Percentiles rank a stretch among this genome's conserved stretches.
Conservation (phyloP, 2,113 vertebrate species). For the Mobula hypostoma region DNA sequence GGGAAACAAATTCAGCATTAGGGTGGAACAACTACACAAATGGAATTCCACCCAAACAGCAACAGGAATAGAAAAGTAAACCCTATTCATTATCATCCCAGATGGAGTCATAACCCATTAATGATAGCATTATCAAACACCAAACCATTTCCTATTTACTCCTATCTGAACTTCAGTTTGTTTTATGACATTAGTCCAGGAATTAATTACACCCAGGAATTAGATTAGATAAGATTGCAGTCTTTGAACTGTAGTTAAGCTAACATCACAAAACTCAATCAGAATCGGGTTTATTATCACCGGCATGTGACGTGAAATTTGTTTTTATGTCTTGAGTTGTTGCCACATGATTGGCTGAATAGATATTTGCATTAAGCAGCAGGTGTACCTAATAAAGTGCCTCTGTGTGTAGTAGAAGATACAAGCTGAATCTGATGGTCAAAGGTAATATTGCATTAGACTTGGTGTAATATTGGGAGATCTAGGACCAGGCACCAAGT, state of each 20-base stretch:
- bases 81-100: conserved; percentile 7
- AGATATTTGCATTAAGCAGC: no score
- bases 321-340: no score
- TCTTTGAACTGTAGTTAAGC: not conserved
- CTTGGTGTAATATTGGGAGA: not conserved
- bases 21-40: not conserved
- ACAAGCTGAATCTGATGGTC: not conserved
- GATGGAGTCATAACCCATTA: not conserved
- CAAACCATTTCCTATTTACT: conserved; percentile 9
- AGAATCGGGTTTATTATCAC: no score
- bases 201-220: conserved; percentile 22
- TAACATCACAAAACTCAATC: conserved; percentile 23
- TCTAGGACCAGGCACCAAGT: not conserved
- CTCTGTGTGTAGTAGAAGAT: not conserved
- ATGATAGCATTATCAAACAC: conserved; percentile 10
- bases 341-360: no score
- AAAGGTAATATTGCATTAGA: not conserved
- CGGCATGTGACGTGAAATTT: no score
- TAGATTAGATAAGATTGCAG: not conserved
- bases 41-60: not conserved
- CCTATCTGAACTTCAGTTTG: not conserved
- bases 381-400: no score
- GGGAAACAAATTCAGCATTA: not conserved
- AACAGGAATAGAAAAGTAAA: not conserved
- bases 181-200: not conserved